Evolutionary conservation across 2,113 vertebrate genomes (phyloP).

Genomic region (Origma solitaria): DNA sequence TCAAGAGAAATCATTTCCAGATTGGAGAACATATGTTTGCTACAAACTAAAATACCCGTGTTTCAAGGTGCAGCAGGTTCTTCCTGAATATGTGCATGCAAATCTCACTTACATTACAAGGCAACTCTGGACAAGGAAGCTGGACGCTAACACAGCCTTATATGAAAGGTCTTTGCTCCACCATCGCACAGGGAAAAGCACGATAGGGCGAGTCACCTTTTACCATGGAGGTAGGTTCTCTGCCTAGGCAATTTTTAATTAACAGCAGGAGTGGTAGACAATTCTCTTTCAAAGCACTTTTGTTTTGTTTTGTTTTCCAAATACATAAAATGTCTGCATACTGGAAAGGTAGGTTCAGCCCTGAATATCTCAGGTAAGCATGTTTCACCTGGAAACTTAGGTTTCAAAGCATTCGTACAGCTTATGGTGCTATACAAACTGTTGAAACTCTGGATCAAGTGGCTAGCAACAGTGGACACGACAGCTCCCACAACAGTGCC

Average conservation of each 20-base stretch:
- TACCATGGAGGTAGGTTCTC: neutral
- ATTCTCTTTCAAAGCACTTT: neutral
- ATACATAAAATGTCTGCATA: neutral
- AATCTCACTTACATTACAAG: neutral
- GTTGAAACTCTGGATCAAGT: neutral
- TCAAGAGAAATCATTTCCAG: neutral
- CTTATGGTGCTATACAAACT: neutral
- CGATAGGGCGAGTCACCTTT: neutral
- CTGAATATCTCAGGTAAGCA: neutral
- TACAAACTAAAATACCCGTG: neutral
- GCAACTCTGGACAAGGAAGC: neutral
- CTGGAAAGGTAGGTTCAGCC: neutral
- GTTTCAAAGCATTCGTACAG: neutral
- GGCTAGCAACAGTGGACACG: neutral
- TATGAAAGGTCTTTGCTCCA: neutral
- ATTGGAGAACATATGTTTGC: neutral
- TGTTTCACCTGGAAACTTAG: neutral
- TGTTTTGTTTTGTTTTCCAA: neutral
- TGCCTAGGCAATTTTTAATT: slow-evolving; percentile 1
- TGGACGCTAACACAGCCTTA: neutral
- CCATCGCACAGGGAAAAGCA: neutral
- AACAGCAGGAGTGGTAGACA: neutral
- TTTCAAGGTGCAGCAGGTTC: neutral
- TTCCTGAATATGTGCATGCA: neutral
- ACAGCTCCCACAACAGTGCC: neutral